Conservation (phyloP, 2,888 invertebrate species). For the Pollenia angustigena region DNA sequence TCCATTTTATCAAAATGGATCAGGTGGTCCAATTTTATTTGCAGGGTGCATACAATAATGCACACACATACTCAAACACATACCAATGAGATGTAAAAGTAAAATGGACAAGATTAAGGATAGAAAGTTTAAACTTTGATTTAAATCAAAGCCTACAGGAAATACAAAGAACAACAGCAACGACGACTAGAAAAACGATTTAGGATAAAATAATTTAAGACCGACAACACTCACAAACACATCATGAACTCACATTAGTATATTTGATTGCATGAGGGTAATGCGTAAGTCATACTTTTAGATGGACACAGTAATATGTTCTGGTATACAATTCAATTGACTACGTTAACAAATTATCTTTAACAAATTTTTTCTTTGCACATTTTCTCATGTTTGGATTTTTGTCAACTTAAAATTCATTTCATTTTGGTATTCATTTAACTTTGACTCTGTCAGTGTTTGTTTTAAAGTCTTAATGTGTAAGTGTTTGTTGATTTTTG, state of each 20-base stretch:
- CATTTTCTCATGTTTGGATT: slow-evolving; percentile 29
- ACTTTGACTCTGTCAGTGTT: slow-evolving; percentile 1
- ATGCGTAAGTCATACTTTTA: slow-evolving; percentile 13
- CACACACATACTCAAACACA: background rate
- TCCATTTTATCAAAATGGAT: too few species aligned
- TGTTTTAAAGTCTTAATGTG: background rate
- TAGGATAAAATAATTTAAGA: slow-evolving; percentile 38
- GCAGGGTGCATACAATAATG: too few species aligned
- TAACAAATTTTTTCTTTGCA: slow-evolving; percentile 2
- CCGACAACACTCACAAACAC: slow-evolving; percentile 9
- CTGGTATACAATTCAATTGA: slow-evolving; percentile 29
- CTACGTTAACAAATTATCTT: slow-evolving; percentile 33
- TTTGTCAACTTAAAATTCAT: slow-evolving; percentile 17
- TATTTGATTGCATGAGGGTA: background rate
- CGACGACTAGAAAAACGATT: slow-evolving; percentile 33
- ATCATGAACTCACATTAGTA: background rate
- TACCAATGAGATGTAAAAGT: slow-evolving; percentile 37
- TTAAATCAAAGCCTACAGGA: slow-evolving; percentile 67
- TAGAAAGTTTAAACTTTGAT: slow-evolving; percentile 65
- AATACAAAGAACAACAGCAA: slow-evolving; percentile 26
- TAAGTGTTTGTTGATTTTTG: slow-evolving; percentile 27
- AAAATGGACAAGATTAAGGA: slow-evolving; percentile 54
- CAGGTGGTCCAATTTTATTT: too few species aligned
- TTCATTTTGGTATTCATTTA: slow-evolving; percentile 4
- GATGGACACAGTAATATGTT: background rate